Evolutionary conservation across 2,797 vertebrate genomes (phyloP), one percentile per base, ranked within the genome.

Genomic region (Oryzias dopingdopingensis): DNA sequence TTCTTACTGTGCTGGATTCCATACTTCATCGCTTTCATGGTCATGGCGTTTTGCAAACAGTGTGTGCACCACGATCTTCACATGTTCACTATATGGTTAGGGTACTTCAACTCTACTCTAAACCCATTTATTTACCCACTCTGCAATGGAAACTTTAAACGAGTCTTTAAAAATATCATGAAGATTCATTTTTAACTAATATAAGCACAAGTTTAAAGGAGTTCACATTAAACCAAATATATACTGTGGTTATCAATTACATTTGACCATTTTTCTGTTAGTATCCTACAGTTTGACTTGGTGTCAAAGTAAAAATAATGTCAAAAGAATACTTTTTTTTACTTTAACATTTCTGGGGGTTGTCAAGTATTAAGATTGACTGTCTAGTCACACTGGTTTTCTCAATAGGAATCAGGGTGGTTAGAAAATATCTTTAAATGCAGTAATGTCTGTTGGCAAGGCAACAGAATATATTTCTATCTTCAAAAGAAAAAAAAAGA

Each of bases 1-100:
- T 99, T 98, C 73, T 89, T 99, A 79, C 46, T 96, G 65, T 99
- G 97, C 66, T 99, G 97, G 97, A 96, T 96, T 59, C 97, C 96
- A 0, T 99, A 99, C 83, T 98, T 97, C 53, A 92, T 98, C 43
- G 87, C 91, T 13, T 99, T 96, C 71, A 92, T 95, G 94, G 94
- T 98, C 58, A 91, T 93, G 76, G 96, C 95, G 0, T 93, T 94
- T 85, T 96, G 93, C 42, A 81, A 77, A 67, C 82, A 79, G 32
- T 94, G 92, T 2, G 83, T 93, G 5, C 91, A 86, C 43, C 92
- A 95, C 32, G 74, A 88, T 0, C 83, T 95, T 16, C 95, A 95
- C 72, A 98, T 92, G 94, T 92, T 94, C 81, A 97, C 97, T 16
- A 95, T 97, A 73, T 99, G 97, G 97, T 89, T 99, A 0, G 97